Evolutionary conservation across 2,113 vertebrate genomes (phyloP), one percentile per base, ranked within the genome.

Genomic region (Benitochromis conjunctus): DNA sequence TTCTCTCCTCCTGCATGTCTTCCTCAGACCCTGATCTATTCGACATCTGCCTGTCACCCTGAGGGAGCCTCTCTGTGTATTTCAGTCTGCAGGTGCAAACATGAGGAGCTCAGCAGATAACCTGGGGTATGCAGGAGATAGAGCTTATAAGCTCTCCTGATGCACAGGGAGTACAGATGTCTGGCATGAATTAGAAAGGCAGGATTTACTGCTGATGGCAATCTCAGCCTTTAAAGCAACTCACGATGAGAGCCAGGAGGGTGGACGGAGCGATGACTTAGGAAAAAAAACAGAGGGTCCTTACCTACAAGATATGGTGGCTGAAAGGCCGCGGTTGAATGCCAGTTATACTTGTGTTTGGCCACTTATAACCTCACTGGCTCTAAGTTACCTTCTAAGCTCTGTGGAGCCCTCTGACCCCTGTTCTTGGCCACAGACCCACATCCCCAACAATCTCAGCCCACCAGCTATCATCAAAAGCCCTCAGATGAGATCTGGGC

Each of bases 81-180:
- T 80, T 90, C 74, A 57, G 80, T 57, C 77, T 71, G n/a, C 85
- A 91, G 87, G 88, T 89, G 91, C 58, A 86, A 89, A 90, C 90
- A 83, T 82, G 87, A 88, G 85, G 87, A 85, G 88, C 82, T 88
- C 16, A 90, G 38, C 91, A 89, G 89, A 89, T 86, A 86, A 89
- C 64, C 64, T 71, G 69, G 18, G 78, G 62, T 46, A 62, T 79
- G 83, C 31, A 83, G 62, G 51, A 34, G 71, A 76, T 1, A 34
- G 26, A 76, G 74, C 54, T 48, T 31, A 21, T 58, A 79, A 66
- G 71, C 31, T 60, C 34, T 74, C 41, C 79, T 54, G 54, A 79
- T 71, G 66, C 76, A 54, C 36, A 26, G 36, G 78, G 83, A 62
- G 38, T 16, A 10, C 12, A 19, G 46, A 78, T 57, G 43, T 82